Evolutionary conservation across 1,140 invertebrate genomes (phyloP), one percentile per base, ranked within the genome.

Genomic region (Cotesia vestalis): DNA sequence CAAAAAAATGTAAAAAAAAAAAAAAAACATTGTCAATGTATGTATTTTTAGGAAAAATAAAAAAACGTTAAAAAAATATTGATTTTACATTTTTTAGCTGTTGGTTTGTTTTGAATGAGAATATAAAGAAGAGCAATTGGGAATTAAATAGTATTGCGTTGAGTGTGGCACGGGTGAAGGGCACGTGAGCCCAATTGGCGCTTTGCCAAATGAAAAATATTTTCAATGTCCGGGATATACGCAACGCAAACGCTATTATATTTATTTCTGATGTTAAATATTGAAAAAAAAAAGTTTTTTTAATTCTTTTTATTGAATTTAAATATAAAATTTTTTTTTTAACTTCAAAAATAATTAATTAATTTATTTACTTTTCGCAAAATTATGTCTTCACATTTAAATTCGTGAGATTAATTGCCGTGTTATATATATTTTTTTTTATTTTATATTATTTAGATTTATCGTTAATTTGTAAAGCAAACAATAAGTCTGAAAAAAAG

Each of bases 131-230:
- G 81, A 82, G 78, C 82, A 81, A 85, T 83, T 85, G 82, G 76
- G 80, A 81, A 81, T 53, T 20, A 20, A 60, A 20, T 82, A 82
- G 78, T 79, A 81, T 82, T 82, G 78, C 79, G 82, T 82, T 82
- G 79, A 83, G 78, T 85, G 80, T 27, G 12, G 81, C 81, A 83
- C 83, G 76, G 80, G 76, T 82, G 84, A 86, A 85, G 82, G 84
- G 83, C 85, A 84, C 55, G 59, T 40, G 68, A 81, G 78, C 82
- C 84, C 85, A 85, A 84, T 85, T 86, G 85, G 84, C 78, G 20
- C 38, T 9, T 3, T n/a, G 81, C 85, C 84, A 85, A 84, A 83
- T 82, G 78, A 85, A 81, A 46, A 80, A 82, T 81, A 84, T 84
- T 82, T 81, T 84, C 82, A 84, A 83, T 84, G 80, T 83, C 78